phyloP scores from a whole-genome alignment of 1,140 invertebrate species.

The Zaprionus davidi region DNA sequence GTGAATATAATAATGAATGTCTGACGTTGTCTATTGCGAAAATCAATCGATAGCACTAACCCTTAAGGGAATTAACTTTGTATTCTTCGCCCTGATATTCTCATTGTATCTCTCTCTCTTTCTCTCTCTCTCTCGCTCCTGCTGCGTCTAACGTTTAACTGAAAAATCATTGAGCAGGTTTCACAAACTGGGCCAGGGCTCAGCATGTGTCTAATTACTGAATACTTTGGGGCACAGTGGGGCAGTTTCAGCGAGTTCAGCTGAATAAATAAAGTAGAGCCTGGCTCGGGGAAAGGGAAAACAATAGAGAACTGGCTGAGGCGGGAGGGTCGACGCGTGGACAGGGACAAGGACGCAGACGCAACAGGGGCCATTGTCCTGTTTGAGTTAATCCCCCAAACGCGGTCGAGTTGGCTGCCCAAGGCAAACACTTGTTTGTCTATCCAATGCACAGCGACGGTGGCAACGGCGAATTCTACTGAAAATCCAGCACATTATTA shows the following conservation, averaged over 20 bases:
- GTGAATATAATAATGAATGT: neutral
- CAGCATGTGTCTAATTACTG: conserved; percentile 10
- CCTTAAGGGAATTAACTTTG: neutral
- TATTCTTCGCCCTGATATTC: neutral
- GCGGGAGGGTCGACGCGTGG: neutral
- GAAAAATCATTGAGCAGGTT: neutral
- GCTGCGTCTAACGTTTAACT: neutral
- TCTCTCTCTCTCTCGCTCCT: neutral
- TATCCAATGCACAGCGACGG: conserved; percentile 2
- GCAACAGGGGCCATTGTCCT: neutral
- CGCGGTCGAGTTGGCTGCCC: neutral
- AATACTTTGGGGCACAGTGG: conserved; percentile 2
- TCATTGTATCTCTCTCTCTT: neutral
- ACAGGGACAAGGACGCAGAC: neutral
- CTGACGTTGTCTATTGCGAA: neutral
- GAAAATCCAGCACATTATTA: conserved; percentile 30
- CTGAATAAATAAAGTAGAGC: neutral
- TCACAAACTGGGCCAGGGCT: neutral
- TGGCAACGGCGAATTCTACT: neutral
- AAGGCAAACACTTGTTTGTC: conserved; percentile 22
- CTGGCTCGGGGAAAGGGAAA: neutral
- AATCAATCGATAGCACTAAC: neutral
- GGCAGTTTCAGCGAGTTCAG: neutral
- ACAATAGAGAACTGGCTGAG: neutral
- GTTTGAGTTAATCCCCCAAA: conserved; percentile 18